Percentiles rank a stretch among this genome's conserved stretches.
Conservation (phyloP, 2,113 vertebrate species). For the Ursus arctos region DNA sequence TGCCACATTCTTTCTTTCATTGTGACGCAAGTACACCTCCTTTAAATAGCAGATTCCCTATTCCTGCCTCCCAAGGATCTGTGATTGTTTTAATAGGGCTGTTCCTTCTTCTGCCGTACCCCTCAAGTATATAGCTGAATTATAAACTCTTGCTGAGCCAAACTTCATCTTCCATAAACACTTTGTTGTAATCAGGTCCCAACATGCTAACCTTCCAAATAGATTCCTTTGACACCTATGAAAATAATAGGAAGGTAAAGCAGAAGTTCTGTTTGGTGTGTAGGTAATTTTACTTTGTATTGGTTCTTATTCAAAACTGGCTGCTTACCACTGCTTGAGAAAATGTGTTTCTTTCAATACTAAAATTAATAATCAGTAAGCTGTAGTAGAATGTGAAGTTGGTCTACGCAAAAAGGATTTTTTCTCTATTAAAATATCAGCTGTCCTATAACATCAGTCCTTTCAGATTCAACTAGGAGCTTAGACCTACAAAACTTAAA, state of each 20-base stretch:
- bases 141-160: background rate
- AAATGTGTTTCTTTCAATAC: background rate
- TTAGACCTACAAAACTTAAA: background rate
- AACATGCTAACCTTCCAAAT: background rate
- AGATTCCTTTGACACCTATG: slow-evolving; percentile 8
- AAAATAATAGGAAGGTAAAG: background rate
- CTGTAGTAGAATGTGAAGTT: background rate
- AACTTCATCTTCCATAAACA: background rate
- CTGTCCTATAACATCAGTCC: background rate
- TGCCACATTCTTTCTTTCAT: background rate
- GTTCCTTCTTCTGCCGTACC: background rate
- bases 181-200: background rate
- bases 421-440: background rate
- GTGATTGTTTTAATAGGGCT: background rate
- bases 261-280: background rate
- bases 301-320: background rate
- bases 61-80: background rate
- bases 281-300: background rate
- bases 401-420: background rate
- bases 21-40: background rate
- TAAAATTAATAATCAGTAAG: background rate
- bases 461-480: background rate
- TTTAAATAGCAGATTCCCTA: background rate
- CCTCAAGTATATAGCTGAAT: background rate
- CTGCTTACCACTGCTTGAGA: background rate